Base-by-base conservation (phyloP, 53 echinoderm and acorn worm genomes). In the Mesocentrotus franciscanus region DNA sequence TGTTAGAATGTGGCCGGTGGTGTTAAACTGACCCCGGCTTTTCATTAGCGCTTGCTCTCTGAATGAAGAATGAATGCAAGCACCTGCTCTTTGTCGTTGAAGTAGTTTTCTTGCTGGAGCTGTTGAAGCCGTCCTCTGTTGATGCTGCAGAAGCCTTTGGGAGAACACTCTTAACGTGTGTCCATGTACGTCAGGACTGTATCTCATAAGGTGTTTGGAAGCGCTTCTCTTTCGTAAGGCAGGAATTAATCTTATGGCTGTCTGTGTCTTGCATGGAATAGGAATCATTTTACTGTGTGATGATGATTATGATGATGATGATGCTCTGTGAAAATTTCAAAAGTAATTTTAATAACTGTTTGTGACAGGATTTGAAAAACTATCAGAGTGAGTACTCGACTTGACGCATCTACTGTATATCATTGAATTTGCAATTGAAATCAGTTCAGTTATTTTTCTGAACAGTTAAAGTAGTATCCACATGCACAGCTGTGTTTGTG, bases 1-100 rank as follows among this genome's bases (percentile, higher is more conserved):
- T 18, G 81, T 9, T 8, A 81, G 42, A 42, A 81, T 81, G 22
- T 33, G 81, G 20, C 42, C 34, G 36, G 34, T 39, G 79, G 79
- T 79, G 79, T 42, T 22, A 12, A 42, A 71, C 12, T 36, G 74
- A 57, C 70, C 70, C 56, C 92, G 27, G 93, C 56, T 68, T 56
- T 75, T 93, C 35, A 26, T 94, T 94, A 30, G 42, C 59, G 90
- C 24, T 18, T 55, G 61, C 58, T 90, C 55, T n/a, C 14, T 35
- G 36, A 42, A 81, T 81, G 81, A 17, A 36, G 18, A 9, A 81
- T 81, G 17, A 81, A 81, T 18, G 81, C 34, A 42, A 7, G 36
- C 81, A 81, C 81, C 81, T 81, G 81, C 36, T 81, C 11, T 1
- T 42, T 81, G 7, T 81, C 4, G 22, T 18, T 7, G 16, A 27